A percentile compares a stretch with the other conserved stretches of the same genome.
Conservation (phyloP, 1,140 invertebrate species). For the Phymastichus coffea region DNA sequence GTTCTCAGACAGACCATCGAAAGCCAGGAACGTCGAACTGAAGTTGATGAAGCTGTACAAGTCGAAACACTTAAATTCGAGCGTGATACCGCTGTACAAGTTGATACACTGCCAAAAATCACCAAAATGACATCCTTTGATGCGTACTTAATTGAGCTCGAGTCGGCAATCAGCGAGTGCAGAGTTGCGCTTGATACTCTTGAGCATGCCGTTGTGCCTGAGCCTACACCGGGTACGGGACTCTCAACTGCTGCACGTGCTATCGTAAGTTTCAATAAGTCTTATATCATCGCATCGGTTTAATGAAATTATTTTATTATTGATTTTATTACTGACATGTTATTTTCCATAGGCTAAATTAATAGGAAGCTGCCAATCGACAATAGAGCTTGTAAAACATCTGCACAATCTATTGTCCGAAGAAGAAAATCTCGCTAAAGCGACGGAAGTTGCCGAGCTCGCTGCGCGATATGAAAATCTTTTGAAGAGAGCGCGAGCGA, state of each 20-base stretch:
- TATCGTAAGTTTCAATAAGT: conserved; percentile 52
- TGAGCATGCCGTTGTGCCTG: conserved; percentile 57
- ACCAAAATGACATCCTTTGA: conserved; percentile 74
- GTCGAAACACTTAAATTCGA: conserved; percentile 76
- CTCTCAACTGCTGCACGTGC: conserved; percentile 57
- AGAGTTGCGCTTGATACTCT: conserved; percentile 59
- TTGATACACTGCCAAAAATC: conserved; percentile 69
- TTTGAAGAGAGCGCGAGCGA: conserved; percentile 68
- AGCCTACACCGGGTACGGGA: conserved; percentile 57
- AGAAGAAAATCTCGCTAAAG: conserved; percentile 70
- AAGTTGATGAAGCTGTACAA: conserved; percentile 64
- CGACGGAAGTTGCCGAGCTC: conserved; percentile 66
- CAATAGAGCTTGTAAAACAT: conserved; percentile 76
- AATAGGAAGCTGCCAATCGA: conserved; percentile 69
- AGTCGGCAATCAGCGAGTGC: conserved; percentile 67
- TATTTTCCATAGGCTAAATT: conserved; percentile 65
- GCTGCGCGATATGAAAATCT: conserved; percentile 69
- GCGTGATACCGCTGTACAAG: conserved; percentile 74
- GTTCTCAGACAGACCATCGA: conserved; percentile 56
- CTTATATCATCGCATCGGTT: too few relatives aligned
- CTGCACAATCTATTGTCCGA: conserved; percentile 71
- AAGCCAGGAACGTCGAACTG: conserved; percentile 50
- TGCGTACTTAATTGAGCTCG: conserved; percentile 73
- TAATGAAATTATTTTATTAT: too few relatives aligned
- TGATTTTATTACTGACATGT: too few relatives aligned